These are phyloP conservation scores for Meloe dianella DNA, from an alignment of 2,888 invertebrate species.

Conservation along the genomic window DNA sequence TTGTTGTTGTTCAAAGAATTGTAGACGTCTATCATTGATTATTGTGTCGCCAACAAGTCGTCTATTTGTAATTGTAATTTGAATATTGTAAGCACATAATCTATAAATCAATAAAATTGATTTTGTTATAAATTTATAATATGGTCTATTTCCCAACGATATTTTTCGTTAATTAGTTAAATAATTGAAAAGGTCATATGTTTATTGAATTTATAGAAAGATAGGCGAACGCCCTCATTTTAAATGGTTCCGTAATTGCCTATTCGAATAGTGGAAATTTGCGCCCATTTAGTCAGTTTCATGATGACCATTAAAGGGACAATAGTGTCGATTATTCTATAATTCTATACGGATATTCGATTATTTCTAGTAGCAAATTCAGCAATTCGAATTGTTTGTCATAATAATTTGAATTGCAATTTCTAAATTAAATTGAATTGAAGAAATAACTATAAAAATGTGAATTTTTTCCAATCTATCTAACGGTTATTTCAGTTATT, in stretches of 20 bases:
- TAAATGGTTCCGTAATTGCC: no score
- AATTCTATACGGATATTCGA: background rate
- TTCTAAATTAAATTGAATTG: no score
- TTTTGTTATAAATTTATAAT: background rate
- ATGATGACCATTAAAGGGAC: background rate
- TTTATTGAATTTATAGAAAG: background rate
- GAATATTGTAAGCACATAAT: constrained; percentile 22
- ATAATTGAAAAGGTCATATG: background rate
- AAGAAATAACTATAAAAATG: no score
- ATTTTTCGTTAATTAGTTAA: background rate
- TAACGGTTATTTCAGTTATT: no score
- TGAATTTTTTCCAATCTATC: no score
- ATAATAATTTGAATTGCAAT: background rate
- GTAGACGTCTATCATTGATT: constrained; percentile 25
- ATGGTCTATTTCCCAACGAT: no score
- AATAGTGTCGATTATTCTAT: background rate
- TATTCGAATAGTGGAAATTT: background rate
- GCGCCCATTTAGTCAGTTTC: background rate
- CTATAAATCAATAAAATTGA: constrained; percentile 11
- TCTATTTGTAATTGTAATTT: constrained; percentile 29
- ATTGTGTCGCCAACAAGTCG: constrained; percentile 33
- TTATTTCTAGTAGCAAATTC: constrained; percentile 1
- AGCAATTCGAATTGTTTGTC: background rate
- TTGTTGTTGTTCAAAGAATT: background rate
- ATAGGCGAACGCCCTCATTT: background rate